A percentile compares a stretch with the other conserved stretches of the same genome.
phyloP scores from a whole-genome alignment of 2,113 vertebrate genomes.

The Suncus etruscus region DNA sequence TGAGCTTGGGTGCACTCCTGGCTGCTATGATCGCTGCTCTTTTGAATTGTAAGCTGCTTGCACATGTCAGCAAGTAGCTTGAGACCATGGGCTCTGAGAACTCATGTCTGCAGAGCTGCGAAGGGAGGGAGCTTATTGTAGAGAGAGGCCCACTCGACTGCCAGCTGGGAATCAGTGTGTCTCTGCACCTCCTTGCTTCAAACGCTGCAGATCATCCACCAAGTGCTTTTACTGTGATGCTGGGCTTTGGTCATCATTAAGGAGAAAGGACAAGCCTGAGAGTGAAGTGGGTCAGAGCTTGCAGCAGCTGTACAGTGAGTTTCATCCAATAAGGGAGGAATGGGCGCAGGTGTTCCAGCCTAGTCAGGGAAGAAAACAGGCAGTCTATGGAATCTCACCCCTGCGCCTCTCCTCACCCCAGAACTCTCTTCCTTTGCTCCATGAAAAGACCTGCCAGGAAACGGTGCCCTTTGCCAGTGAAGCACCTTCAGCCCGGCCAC shows the following conservation, averaged over 20 bases:
- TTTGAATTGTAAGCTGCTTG: not conserved
- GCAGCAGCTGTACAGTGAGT: no score
- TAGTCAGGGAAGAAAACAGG: not conserved
- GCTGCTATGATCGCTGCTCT: not conserved
- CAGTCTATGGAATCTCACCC: not conserved
- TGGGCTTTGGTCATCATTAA: not conserved
- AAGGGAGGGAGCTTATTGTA: not conserved
- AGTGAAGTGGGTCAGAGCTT: no score
- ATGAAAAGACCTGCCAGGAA: not conserved
- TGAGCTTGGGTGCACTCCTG: no score
- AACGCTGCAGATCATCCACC: no score
- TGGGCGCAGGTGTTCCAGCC: not conserved
- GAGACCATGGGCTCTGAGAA: not conserved
- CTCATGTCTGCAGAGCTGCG: not conserved
- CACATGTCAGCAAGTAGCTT: not conserved
- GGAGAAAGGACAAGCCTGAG: not conserved
- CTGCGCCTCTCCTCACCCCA: not conserved
- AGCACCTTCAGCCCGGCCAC: not conserved
- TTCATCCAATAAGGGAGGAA: no score
- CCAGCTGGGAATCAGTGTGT: not conserved
- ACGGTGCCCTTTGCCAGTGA: not conserved
- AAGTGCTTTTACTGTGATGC: not conserved
- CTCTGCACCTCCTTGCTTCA: not conserved
- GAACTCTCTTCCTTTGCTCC: no score
- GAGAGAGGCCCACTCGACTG: not conserved